These are phyloP conservation scores for Callionymus lyra DNA, from an alignment of 2,113 vertebrate species.

Conservation along the genomic window DNA sequence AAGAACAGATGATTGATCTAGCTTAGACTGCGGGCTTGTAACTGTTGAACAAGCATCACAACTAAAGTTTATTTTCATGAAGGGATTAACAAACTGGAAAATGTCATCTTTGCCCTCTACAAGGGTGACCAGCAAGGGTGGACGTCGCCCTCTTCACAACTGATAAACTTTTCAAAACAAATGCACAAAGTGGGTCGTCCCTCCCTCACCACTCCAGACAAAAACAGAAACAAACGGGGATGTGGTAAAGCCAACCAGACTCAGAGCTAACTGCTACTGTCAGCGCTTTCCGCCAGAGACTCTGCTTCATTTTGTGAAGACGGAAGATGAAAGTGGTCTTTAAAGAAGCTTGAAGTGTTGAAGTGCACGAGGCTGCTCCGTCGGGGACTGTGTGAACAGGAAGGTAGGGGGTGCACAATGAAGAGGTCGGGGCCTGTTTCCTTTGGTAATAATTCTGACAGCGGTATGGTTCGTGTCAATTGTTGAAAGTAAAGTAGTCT, in stretches of 20 bases:
- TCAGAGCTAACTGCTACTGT: slow-evolving; percentile 49
- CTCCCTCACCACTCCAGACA: slow-evolving; percentile 30
- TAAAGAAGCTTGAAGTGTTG: slow-evolving; percentile 53
- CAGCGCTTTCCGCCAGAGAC: slow-evolving; percentile 55
- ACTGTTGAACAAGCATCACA: too few species aligned
- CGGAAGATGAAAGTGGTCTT: slow-evolving; percentile 59
- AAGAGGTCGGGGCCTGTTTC: slow-evolving; percentile 13
- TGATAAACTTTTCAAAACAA: slow-evolving; percentile 11
- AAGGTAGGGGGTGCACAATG: slow-evolving; percentile 14
- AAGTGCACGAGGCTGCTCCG: slow-evolving; percentile 29
- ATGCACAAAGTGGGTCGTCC: slow-evolving; percentile 19
- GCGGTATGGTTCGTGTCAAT: slow-evolving; percentile 14
- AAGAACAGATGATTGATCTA: too few species aligned
- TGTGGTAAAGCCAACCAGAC: slow-evolving; percentile 29
- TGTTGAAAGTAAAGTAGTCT: slow-evolving; percentile 6
- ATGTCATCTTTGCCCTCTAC: too few species aligned
- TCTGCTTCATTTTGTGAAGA: slow-evolving; percentile 47
- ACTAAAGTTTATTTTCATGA: too few species aligned
- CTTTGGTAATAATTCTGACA: slow-evolving; percentile 36
- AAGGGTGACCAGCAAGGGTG: slow-evolving; percentile 9
- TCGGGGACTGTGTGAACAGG: slow-evolving; percentile 30
- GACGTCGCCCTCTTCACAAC: slow-evolving; percentile 7
- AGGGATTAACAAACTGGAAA: too few species aligned
- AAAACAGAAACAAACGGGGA: slow-evolving; percentile 27
- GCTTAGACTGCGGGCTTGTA: too few species aligned